Conservation (phyloP, 2,113 vertebrate species). For the Coturnix japonica region DNA sequence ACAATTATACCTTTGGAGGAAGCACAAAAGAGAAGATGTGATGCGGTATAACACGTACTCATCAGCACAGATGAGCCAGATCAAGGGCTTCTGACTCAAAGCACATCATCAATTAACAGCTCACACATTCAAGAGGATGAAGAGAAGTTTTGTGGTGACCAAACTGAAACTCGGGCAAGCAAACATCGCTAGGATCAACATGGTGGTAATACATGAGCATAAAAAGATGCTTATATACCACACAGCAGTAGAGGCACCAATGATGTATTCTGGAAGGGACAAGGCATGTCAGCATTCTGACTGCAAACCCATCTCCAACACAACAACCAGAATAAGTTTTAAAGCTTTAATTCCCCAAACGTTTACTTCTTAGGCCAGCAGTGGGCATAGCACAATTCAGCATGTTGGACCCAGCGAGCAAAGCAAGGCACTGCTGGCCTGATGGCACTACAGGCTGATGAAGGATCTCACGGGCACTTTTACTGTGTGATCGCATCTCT, state of each 20-base stretch:
- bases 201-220: fast-evolving
- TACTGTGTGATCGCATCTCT: fast-evolving
- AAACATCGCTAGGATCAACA: background rate
- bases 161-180: background rate
- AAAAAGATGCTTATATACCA: background rate
- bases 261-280: background rate
- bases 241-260: background rate
- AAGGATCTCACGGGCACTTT: background rate
- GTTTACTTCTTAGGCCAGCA: background rate
- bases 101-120: constrained; percentile 52
- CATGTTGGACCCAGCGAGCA: background rate
- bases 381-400: fast-evolving
- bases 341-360: background rate
- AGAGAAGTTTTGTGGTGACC: constrained; percentile 28
- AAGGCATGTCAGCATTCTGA: background rate
- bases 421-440: fast-evolving
- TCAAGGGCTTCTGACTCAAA: constrained; percentile 65
- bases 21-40: constrained; percentile 40
- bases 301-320: fast-evolving
- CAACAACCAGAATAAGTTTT: background rate
- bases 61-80: constrained; percentile 50
- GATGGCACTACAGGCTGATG: background rate
- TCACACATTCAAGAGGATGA: constrained; percentile 28
- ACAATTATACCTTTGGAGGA: constrained; percentile 53
- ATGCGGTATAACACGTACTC: constrained; percentile 52